Conservation (phyloP, 2,797 vertebrate genomes). For the Melanotaenia parkinsoni region DNA sequence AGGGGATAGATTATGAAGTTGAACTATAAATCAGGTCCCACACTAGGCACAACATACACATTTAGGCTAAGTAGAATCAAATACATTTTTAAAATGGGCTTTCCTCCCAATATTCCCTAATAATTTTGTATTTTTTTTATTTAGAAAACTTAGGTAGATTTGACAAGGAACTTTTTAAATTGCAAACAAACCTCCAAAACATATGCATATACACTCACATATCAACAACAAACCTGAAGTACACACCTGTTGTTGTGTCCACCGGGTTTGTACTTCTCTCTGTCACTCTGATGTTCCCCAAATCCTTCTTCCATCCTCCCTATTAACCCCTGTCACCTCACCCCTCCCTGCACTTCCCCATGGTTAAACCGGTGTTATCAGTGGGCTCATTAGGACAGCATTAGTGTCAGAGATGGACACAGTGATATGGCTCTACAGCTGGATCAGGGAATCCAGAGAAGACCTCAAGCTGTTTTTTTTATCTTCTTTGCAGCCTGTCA, state of each 20-base stretch:
- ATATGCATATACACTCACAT: neutral
- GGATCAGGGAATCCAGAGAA: conserved; percentile 65
- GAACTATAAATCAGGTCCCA: no score
- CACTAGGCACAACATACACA: neutral
- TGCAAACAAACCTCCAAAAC: neutral
- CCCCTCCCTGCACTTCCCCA: conserved; percentile 56
- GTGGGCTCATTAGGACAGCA: conserved; percentile 76
- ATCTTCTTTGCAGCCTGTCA: conserved; percentile 46
- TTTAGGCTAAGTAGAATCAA: neutral
- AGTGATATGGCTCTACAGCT: conserved; percentile 69
- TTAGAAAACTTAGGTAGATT: neutral
- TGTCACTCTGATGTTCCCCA: conserved; percentile 54
- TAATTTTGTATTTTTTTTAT: no score
- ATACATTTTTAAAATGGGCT: no score
- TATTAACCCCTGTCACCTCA: conserved; percentile 71
- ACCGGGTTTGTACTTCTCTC: conserved; percentile 21
- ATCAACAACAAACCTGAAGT: neutral
- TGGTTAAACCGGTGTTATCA: conserved; percentile 74
- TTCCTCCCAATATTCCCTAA: no score
- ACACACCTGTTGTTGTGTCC: conserved; percentile 48
- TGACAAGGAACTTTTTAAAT: neutral
- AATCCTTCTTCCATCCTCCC: conserved; percentile 47
- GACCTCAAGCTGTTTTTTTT: conserved; percentile 61
- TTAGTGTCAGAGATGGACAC: conserved; percentile 81
- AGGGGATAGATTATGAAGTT: no score